Evolutionary conservation across 2,113 vertebrate genomes (phyloP).

Genomic region (Benitochromis conjunctus): DNA sequence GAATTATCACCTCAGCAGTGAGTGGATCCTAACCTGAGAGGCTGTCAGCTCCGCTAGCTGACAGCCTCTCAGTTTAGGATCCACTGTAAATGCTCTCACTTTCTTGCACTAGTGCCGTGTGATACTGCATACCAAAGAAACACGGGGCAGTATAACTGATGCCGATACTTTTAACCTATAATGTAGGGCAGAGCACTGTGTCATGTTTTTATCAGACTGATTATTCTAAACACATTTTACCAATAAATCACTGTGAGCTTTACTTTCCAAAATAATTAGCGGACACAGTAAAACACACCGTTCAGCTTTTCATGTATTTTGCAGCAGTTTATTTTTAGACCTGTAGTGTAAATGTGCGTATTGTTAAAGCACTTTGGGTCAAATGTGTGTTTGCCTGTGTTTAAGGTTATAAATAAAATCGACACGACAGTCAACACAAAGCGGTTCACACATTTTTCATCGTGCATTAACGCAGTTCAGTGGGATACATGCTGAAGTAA

Average conservation of each 20-base stretch:
- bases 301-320: too few relatives aligned
- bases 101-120: neutral
- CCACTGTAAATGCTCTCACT: neutral
- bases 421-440: accelerated
- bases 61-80: too few relatives aligned
- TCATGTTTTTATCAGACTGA: too few relatives aligned
- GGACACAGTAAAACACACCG: too few relatives aligned
- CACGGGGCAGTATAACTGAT: neutral
- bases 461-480: neutral
- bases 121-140: neutral
- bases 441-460: neutral
- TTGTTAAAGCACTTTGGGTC: neutral
- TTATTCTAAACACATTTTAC: neutral
- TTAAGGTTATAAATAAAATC: neutral
- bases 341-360: neutral
- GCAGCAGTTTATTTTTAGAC: too few relatives aligned
- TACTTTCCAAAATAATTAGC: neutral
- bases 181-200: neutral
- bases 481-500: neutral
- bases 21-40: neutral
- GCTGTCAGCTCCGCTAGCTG: too few relatives aligned
- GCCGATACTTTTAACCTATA: neutral
- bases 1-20: neutral
- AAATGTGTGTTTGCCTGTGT: neutral
- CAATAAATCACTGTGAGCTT: neutral